Percentiles rank a stretch among this genome's conserved stretches.
These are phyloP conservation scores for Brachypalpus laphriformis DNA, from an alignment of 2,888 invertebrate genomes.

Conservation along the genomic window DNA sequence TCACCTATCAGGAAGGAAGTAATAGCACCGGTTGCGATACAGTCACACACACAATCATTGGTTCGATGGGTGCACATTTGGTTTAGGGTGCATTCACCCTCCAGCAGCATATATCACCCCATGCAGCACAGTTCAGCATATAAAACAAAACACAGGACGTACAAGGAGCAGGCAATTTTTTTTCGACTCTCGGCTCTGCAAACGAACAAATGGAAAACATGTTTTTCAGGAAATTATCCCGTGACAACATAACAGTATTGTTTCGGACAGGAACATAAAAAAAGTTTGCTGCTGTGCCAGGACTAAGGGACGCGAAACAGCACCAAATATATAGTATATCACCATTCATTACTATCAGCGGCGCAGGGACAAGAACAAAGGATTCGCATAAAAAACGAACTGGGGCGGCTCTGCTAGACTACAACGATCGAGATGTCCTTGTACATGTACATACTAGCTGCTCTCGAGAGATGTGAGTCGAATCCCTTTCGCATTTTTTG, in stretches of 20 bases:
- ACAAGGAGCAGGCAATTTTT: slow-evolving; percentile 40
- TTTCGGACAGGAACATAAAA: slow-evolving; percentile 72
- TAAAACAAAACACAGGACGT: slow-evolving; percentile 57
- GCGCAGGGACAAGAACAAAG: slow-evolving; percentile 71
- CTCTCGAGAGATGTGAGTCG: slow-evolving; percentile 46
- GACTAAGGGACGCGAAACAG: slow-evolving; percentile 51
- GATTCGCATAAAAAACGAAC: slow-evolving; percentile 60
- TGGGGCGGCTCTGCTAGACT: slow-evolving; percentile 26
- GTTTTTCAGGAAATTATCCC: slow-evolving; percentile 74
- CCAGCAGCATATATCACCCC: slow-evolving; percentile 67
- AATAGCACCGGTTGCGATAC: slow-evolving; percentile 71
- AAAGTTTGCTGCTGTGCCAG: slow-evolving; percentile 49
- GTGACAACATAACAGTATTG: slow-evolving; percentile 75
- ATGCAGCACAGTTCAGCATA: slow-evolving; percentile 48
- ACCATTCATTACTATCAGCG: slow-evolving; percentile 72
- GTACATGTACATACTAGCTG: slow-evolving; percentile 19
- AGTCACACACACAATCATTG: slow-evolving; percentile 28
- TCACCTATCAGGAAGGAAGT: slow-evolving; percentile 71
- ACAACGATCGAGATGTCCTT: slow-evolving; percentile 63
- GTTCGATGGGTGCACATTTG: slow-evolving; percentile 53
- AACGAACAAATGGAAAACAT: slow-evolving; percentile 67
- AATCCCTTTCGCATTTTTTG: slow-evolving; percentile 47
- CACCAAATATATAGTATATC: slow-evolving; percentile 63
- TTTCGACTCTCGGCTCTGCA: not conserved
- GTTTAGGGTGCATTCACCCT: slow-evolving; percentile 74